phyloP scores from a whole-genome alignment of 2,113 vertebrate genomes.

The Columbina picui region DNA sequence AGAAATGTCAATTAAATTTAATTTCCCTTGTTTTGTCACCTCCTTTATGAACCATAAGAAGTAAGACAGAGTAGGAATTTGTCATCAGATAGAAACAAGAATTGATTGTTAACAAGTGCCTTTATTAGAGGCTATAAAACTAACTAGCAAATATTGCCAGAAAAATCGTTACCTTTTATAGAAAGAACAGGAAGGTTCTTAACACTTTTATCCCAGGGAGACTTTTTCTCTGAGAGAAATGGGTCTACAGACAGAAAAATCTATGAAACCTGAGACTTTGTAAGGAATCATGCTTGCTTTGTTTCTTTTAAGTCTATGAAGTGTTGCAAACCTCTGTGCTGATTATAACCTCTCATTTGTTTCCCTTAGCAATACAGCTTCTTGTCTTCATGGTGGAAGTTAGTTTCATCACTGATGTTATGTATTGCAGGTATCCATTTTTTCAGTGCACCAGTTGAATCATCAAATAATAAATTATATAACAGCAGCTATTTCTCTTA shows the following conservation, averaged over 20 bases:
- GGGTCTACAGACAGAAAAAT: background rate
- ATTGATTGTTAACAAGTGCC: background rate
- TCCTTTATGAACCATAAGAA: background rate
- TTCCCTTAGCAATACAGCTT: constrained; percentile 34
- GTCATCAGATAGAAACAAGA: background rate
- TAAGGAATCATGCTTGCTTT: background rate
- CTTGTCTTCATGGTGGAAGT: background rate
- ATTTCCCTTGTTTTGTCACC: background rate
- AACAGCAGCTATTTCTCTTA: background rate
- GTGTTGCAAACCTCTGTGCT: background rate
- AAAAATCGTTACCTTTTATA: background rate
- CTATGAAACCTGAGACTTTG: background rate
- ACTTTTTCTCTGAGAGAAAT: background rate
- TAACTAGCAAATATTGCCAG: background rate
- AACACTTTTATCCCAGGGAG: background rate
- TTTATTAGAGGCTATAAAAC: background rate
- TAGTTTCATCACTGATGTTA: background rate
- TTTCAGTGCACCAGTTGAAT: background rate
- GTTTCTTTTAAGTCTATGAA: background rate
- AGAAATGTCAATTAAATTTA: background rate
- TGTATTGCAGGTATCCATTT: background rate
- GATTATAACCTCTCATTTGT: background rate
- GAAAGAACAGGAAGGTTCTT: background rate
- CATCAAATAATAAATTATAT: background rate
- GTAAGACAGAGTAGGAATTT: background rate